Evolutionary conservation across 2,797 vertebrate species (phyloP), one percentile per base, ranked within the genome.

Genomic region (Carduelis carduelis): DNA sequence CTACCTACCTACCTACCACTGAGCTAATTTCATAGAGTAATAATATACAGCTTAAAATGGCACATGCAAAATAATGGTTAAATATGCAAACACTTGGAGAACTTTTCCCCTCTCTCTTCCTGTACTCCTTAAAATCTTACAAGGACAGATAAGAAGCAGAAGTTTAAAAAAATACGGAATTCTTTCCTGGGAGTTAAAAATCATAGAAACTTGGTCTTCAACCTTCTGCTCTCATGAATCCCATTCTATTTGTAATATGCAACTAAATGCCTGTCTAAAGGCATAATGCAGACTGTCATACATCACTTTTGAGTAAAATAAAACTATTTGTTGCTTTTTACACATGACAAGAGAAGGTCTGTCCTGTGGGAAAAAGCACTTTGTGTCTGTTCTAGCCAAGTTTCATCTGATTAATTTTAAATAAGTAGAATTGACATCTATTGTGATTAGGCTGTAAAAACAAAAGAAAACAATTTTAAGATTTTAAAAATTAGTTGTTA

Each of bases 221-320:
- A 3, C 12, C 4, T 50, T 20, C 2, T 1, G 2, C 7, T 77
- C 47, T 82, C 20, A 9, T 19, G 17, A 60, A 1, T 41, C 18
- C 11, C 11, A 34, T 85, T 71, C 32, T 60, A 1, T 78, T 63
- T 71, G 65, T 68, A 44, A 61, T 2, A 1, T n/a, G 23, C 53
- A 78, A 41, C 34, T 71, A 50, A 94, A 71, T 64, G 11, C n/a
- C 61, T 83, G 13, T 81, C 65, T 92, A 20, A 27, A 11, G 49
- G 46, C 56, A 61, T 85, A 77, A 80, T 66, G 56, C 26, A 85
- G 83, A 52, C 64, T 43, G 41, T 43, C 41, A 43, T 43, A 18
- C 41, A 43, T 43, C 17, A 37, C 34, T 94, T 93, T 49, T 78
- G 72, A 74, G 63, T 77, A 90, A 87, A 80, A 52, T 14, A 85